phyloP scores from a whole-genome alignment of 2,113 vertebrate species.

The Daubentonia madagascariensis region DNA sequence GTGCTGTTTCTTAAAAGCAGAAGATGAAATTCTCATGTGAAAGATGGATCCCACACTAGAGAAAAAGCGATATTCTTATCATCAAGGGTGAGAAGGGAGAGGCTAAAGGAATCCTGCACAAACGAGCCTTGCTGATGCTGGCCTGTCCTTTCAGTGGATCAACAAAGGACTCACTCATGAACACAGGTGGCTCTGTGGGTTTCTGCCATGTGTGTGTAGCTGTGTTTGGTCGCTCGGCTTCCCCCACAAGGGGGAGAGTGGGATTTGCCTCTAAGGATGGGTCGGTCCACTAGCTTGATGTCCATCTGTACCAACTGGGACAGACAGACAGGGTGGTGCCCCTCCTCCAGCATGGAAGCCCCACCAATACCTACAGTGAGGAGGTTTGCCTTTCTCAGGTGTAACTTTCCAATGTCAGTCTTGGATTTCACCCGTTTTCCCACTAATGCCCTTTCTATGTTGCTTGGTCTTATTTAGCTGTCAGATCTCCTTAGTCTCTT shows the following conservation, averaged over 20 bases:
- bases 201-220: fast-evolving
- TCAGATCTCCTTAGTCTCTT: no score
- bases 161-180: not conserved
- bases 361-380: no score
- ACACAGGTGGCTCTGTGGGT: not conserved
- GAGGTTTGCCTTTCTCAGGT: fast-evolving
- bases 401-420: not conserved
- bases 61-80: not conserved
- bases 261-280: not conserved
- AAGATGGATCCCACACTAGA: not conserved
- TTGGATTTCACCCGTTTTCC: not conserved
- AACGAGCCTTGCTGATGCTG: not conserved
- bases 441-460: not conserved
- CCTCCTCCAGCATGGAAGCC: not conserved
- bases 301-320: not conserved
- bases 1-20: not conserved
- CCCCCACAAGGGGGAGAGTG: not conserved
- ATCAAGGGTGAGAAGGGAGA: not conserved
- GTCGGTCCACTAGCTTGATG: not conserved
- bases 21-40: not conserved
- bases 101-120: not conserved
- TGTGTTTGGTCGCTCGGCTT: not conserved
- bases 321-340: not conserved
- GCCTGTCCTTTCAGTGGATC: not conserved
- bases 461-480: no score